A percentile compares a stretch with the other conserved stretches of the same genome.
Evolutionary conservation across 2,888 invertebrate genomes (phyloP).

Genomic region (Machimus atricapillus): DNA sequence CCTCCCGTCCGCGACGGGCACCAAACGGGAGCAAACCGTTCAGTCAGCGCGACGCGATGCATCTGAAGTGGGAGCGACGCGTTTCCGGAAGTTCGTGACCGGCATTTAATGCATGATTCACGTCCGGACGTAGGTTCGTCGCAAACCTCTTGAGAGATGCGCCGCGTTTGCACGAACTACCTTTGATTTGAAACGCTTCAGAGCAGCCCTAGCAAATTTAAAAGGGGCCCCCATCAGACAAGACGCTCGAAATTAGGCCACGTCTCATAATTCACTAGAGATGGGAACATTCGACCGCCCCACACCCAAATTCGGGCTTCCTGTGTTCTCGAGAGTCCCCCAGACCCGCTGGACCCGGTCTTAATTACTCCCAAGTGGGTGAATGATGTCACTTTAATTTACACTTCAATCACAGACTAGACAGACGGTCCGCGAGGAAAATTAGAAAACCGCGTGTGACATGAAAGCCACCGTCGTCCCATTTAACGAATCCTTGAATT

Average conservation of each 20-base stretch:
- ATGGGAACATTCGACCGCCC: neutral
- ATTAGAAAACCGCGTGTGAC: neutral
- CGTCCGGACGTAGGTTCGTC: neutral
- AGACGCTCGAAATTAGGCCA: neutral
- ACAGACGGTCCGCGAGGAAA: neutral
- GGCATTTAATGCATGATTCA: neutral
- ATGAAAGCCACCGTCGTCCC: neutral
- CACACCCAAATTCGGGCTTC: neutral
- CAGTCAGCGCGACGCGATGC: neutral
- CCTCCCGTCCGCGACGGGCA: neutral
- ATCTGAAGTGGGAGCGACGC: neutral
- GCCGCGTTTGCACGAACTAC: neutral
- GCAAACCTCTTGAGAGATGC: neutral
- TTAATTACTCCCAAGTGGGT: conserved; percentile 20
- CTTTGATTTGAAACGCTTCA: neutral
- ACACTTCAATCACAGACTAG: neutral
- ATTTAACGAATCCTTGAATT: neutral
- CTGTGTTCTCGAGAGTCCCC: neutral
- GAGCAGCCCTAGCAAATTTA: neutral
- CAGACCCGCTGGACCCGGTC: neutral
- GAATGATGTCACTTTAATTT: conserved; percentile 21
- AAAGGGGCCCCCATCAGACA: neutral
- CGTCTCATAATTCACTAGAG: neutral
- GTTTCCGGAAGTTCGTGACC: conserved; percentile 1
- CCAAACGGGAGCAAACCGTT: neutral